These are phyloP conservation scores for Sarcophaga subvicina DNA, from an alignment of 2,888 invertebrate species.

Conservation along the genomic window DNA sequence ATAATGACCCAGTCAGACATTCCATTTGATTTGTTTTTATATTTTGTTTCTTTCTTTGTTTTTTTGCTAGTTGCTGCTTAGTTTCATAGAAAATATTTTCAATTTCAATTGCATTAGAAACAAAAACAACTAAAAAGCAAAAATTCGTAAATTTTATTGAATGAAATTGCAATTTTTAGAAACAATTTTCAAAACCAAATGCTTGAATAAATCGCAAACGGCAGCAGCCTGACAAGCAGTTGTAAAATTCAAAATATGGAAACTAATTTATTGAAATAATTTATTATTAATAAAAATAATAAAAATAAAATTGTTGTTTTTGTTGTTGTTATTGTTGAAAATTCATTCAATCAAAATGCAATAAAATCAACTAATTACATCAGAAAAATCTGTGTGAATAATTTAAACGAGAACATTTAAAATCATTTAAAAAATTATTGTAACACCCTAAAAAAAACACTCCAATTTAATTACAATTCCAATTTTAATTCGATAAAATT, in stretches of 20 bases:
- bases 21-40: neutral
- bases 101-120: slow-evolving; percentile 18
- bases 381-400: slow-evolving; percentile 68
- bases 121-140: neutral
- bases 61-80: neutral
- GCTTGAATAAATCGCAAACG: neutral
- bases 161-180: slow-evolving; percentile 28
- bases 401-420: slow-evolving; percentile 21
- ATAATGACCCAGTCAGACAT: slow-evolving; percentile 30
- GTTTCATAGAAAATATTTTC: slow-evolving; percentile 13
- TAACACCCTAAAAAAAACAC: neutral
- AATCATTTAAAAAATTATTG: neutral
- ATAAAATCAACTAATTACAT: slow-evolving; percentile 72
- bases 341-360: slow-evolving; percentile 68
- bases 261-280: slow-evolving; percentile 58
- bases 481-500: too few species aligned
- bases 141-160: slow-evolving; percentile 20
- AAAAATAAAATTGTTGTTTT: neutral
- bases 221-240: slow-evolving; percentile 6
- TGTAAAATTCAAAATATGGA: slow-evolving; percentile 18
- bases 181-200: slow-evolving; percentile 12
- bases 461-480: neutral
- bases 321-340: slow-evolving; percentile 36
- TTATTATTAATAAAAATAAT: slow-evolving; percentile 44
- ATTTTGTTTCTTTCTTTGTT: neutral